Evolutionary conservation across 1,140 invertebrate genomes (phyloP), one percentile per base, ranked within the genome.

Genomic region (Drosophila subpulchrella): DNA sequence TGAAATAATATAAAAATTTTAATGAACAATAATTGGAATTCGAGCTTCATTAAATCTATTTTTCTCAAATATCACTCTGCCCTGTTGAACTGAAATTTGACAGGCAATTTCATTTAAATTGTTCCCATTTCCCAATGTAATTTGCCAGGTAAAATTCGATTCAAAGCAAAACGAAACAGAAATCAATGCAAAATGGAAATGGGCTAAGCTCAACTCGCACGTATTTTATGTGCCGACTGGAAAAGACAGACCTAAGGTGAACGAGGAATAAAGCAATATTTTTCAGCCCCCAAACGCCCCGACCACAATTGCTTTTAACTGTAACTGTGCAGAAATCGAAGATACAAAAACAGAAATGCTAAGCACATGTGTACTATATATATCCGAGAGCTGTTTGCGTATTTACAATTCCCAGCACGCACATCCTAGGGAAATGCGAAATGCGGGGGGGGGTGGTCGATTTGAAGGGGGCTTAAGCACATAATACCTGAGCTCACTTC

Each of bases 141-240:
- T 57, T 57, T 36, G 32, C 66, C 24, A 34, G 12, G 65, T 39
- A 27, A 74, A 73, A 63, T 48, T 62, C 58, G 42, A 62, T 42
- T 62, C 20, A 7, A 20, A 34, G 38, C 36, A 39, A 7, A 12
- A 24, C 20, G 10, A 39, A 34, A 39, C 51, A 20, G 10, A 68
- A 75, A 80, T 61, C 58, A 63, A 60, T 70, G 63, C 47, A 39
- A 75, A 74, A 61, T 67, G 51, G 47, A 44, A 78, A 60, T 55
- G 36, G 27, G 53, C 54, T 38, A 11, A 51, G 51, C 48, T 54
- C 32, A 13, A 17, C 30, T 27, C 24, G 60, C 70, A 75, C 72
- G 58, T 63, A 73, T 30, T 54, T 68, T 38, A 38, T 66, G 30
- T 38, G 65, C n/a, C 12, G 6, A 34, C 15, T 34, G 42, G 13